Evolutionary conservation across 2,113 vertebrate genomes (phyloP).

Genomic region (Peromyscus leucopus): DNA sequence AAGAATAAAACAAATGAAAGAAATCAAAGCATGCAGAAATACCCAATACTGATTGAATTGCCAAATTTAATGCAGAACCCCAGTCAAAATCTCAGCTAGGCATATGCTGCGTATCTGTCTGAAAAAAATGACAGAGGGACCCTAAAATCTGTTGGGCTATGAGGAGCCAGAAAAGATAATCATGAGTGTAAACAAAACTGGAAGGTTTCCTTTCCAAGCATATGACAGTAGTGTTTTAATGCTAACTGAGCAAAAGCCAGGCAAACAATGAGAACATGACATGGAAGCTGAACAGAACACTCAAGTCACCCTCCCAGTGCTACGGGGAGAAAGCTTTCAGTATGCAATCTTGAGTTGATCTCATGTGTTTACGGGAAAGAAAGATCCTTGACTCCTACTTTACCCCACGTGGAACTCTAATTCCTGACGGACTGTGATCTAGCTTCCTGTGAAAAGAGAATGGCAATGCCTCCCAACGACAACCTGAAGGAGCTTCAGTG

Average conservation of each 20-base stretch:
- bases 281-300: not conserved
- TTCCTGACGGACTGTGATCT: not conserved
- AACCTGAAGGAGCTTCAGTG: not conserved
- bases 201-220: not conserved
- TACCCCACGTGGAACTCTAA: not conserved
- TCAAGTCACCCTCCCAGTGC: not conserved
- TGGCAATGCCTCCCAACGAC: not conserved
- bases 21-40: not conserved
- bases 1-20: constrained; percentile 18
- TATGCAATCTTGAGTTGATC: not conserved
- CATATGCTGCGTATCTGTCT: not conserved
- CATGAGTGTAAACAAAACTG: not conserved
- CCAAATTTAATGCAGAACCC: not conserved
- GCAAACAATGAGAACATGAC: not conserved
- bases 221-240: not conserved
- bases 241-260: not conserved
- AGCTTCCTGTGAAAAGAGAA: not conserved
- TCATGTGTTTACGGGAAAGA: not conserved
- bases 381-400: not conserved
- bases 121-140: not conserved
- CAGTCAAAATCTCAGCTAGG: not conserved
- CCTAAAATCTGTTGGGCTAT: not conserved
- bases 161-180: not conserved
- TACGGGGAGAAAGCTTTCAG: not conserved
- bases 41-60: not conserved